These are phyloP conservation scores for Apotomis capreana DNA, from an alignment of 2,888 invertebrate genomes.

Conservation along the genomic window DNA sequence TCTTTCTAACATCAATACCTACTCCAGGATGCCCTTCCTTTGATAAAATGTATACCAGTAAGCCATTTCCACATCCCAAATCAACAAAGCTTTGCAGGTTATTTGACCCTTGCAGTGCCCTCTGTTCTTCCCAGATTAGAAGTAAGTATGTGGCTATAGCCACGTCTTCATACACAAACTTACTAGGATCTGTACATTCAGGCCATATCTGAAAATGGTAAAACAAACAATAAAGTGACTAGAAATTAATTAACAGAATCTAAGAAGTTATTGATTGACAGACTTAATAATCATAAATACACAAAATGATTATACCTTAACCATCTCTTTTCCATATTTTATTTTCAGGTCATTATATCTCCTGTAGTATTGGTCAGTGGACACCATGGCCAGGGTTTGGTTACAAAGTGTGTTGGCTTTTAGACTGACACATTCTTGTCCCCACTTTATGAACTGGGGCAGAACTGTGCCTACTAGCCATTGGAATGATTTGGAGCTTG, in stretches of 20 bases:
- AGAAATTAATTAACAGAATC: neutral
- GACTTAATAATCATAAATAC: neutral
- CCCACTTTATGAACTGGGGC: conserved; percentile 86
- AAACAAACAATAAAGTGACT: neutral
- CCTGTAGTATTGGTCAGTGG: conserved; percentile 86
- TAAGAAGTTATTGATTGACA: too few species aligned
- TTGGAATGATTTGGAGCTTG: conserved; percentile 56
- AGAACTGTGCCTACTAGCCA: conserved; percentile 85
- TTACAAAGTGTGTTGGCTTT: conserved; percentile 53
- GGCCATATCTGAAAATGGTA: conserved; percentile 88
- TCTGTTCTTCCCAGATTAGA: conserved; percentile 88
- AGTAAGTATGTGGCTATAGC: conserved; percentile 95
- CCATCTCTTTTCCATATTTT: conserved; percentile 89
- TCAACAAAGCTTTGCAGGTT: conserved; percentile 90
- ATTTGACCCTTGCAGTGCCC: conserved; percentile 61
- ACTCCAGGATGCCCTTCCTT: conserved; percentile 92
- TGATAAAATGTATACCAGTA: conserved; percentile 93
- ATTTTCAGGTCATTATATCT: conserved; percentile 89
- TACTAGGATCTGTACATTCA: conserved; percentile 95
- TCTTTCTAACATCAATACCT: conserved; percentile 92
- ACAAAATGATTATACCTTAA: conserved; percentile 81
- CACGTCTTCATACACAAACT: conserved; percentile 98
- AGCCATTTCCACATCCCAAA: conserved; percentile 98
- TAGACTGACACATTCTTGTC: conserved; percentile 65
- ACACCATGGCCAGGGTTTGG: conserved; percentile 86